Evolutionary conservation across 1,140 invertebrate species (phyloP).

Genomic region (Drosophila chauvacae): DNA sequence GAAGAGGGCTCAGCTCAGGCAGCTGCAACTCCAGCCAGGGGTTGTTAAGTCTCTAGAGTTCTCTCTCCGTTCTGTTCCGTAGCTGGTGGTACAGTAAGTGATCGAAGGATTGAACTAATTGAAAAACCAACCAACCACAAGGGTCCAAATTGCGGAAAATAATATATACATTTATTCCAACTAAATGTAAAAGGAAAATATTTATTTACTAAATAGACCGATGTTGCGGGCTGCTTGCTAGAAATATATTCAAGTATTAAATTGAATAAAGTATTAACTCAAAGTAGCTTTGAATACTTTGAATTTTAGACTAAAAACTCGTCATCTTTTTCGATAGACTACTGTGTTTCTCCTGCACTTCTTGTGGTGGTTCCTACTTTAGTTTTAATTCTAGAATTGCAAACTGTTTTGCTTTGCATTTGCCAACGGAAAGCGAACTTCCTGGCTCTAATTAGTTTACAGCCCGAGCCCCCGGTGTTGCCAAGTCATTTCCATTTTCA

Average conservation of each 20-base stretch:
- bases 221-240: neutral
- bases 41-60: constrained; percentile 42
- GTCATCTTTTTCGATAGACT: neutral
- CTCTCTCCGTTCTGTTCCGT: constrained; percentile 9
- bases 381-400: constrained; percentile 21
- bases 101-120: constrained; percentile 21
- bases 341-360: constrained; percentile 1
- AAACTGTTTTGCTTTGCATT: constrained; percentile 27
- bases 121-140: constrained; percentile 8
- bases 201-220: neutral
- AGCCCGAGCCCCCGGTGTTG: constrained; percentile 1
- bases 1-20: constrained; percentile 39
- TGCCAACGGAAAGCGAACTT: constrained; percentile 63
- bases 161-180: neutral
- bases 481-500: constrained; percentile 17
- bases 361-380: neutral
- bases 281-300: no score
- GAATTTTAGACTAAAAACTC: no score
- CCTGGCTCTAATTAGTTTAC: constrained; percentile 65
- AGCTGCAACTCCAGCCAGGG: constrained; percentile 70
- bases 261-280: neutral
- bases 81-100: constrained; percentile 15
- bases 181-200: neutral
- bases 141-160: neutral
- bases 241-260: neutral